Conservation (phyloP, 2,888 invertebrate species). For the Nesidiocoris tenuis region DNA sequence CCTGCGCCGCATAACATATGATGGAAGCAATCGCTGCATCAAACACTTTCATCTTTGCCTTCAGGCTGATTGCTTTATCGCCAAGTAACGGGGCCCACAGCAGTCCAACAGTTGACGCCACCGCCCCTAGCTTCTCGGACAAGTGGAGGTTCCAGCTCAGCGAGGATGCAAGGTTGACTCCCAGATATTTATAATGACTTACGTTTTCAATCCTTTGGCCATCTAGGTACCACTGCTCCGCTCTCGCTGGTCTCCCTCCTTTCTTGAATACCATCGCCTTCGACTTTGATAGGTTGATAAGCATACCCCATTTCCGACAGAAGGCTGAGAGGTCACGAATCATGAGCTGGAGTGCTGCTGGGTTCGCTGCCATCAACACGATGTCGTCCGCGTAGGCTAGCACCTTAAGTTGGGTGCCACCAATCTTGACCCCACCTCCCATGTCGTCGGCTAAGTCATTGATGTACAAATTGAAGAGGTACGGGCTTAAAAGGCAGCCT, state of each 20-base stretch:
- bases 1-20: background rate
- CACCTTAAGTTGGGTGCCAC: conserved; percentile 30
- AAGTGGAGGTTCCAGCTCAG: background rate
- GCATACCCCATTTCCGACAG: conserved; percentile 38
- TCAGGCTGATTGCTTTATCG: background rate
- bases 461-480: conserved; percentile 33
- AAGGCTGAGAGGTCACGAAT: conserved; percentile 42
- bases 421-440: conserved; percentile 43
- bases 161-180: background rate
- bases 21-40: background rate
- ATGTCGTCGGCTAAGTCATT: conserved; percentile 34
- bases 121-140: background rate
- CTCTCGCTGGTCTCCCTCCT: conserved; percentile 37
- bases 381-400: conserved; percentile 48
- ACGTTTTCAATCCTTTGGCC: conserved; percentile 44
- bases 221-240: conserved; percentile 34
- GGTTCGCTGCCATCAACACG: conserved; percentile 43
- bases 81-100: background rate
- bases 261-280: conserved; percentile 48
- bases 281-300: conserved; percentile 48
- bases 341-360: conserved; percentile 38
- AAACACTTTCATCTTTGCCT: background rate
- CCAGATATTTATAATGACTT: conserved; percentile 37
- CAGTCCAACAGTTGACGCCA: background rate
- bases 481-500: conserved; percentile 38